Evolutionary conservation across 1,140 invertebrate species (phyloP).

Genomic region (Caenorhabditis brenneri): DNA sequence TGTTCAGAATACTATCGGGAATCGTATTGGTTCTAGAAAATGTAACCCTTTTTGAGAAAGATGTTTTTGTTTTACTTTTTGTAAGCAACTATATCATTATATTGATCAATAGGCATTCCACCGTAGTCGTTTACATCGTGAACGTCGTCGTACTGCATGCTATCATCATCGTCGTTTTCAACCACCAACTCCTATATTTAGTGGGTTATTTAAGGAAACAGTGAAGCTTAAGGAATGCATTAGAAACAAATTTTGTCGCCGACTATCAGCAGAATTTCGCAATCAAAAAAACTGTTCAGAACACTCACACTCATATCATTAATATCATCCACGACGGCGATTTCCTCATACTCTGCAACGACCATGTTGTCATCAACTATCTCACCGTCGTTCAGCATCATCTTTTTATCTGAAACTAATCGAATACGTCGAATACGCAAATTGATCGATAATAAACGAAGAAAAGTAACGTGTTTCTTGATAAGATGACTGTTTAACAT

Average conservation of each 20-base stretch:
- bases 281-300: no score
- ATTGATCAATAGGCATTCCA: conserved; percentile 43
- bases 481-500: no score
- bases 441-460: no score
- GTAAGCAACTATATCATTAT: conserved; percentile 46
- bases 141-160: conserved; percentile 1
- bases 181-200: not conserved
- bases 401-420: not conserved
- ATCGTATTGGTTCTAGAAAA: not conserved
- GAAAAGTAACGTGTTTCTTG: no score
- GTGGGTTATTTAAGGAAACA: not conserved
- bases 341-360: conserved; percentile 30
- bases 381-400: not conserved
- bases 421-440: no score
- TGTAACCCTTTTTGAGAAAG: not conserved
- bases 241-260: no score
- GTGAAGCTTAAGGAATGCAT: not conserved
- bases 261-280: no score
- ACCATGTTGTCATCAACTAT: conserved; percentile 44
- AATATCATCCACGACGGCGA: conserved; percentile 22
- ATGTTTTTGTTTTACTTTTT: not conserved
- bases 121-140: not conserved
- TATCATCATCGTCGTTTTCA: conserved; percentile 11
- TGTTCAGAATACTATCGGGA: not conserved
- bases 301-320: conserved; percentile 21